Evolutionary conservation across 1,140 invertebrate genomes (phyloP).

Genomic region (Bombus polaris): DNA sequence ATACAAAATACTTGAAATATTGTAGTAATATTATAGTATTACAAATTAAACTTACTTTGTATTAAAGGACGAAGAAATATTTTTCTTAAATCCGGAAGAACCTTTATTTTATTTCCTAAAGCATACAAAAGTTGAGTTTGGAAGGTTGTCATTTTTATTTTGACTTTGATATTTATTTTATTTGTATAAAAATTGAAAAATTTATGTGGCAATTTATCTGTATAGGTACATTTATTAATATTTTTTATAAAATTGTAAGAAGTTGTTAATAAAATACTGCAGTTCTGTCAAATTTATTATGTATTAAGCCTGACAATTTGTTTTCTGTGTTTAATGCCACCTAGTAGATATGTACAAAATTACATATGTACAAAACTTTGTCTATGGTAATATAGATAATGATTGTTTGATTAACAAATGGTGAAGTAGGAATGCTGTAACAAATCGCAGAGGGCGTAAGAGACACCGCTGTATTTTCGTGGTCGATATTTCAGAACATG

Average conservation of each 20-base stretch:
- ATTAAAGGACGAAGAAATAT: conserved; percentile 73
- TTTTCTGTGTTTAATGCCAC: conserved; percentile 4
- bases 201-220: no score
- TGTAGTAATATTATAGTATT: conserved; percentile 3
- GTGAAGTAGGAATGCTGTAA: no score
- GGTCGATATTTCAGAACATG: no score
- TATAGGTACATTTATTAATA: background rate
- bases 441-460: no score
- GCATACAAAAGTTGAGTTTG: conserved; percentile 69
- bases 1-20: conserved; percentile 13
- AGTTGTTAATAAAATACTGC: background rate
- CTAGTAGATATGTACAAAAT: background rate
- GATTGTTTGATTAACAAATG: background rate
- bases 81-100: conserved; percentile 76
- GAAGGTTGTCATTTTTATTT: conserved; percentile 61
- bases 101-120: conserved; percentile 74
- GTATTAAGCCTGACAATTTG: background rate
- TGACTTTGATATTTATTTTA: background rate
- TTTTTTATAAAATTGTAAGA: background rate
- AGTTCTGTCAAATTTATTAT: background rate
- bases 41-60: conserved; percentile 71
- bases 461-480: no score
- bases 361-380: background rate
- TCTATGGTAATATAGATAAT: background rate
- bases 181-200: background rate